Base-by-base conservation (phyloP, 2,888 invertebrate species). In the Stratiomys singularior region DNA sequence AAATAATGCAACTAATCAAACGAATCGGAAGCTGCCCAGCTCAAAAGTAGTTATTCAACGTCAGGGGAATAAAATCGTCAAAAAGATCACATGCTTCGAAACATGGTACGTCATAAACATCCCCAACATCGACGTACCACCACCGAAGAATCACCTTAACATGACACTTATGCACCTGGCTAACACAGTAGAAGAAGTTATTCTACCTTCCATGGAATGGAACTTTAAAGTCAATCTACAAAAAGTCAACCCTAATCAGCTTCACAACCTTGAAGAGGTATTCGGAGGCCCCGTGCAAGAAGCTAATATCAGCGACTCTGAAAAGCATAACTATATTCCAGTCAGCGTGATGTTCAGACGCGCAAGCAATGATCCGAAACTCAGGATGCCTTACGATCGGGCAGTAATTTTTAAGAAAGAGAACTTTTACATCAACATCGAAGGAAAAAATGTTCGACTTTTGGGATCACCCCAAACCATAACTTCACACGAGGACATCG, bases 31-130 rank as follows among this genome's bases (percentile, higher is more conserved):
- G 72, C 69, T 82, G 28, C 84, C 86, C 23, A 82, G 84, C 0
- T 86, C 86, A 81, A 86, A 86, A 78, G 84, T 86, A 21, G 83
- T 84, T 0, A 83, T 85, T 3, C 84, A 84, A 18, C 82, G 85
- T 13, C 86, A 86, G 76, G 86, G 86, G 11, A 86, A 86, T 21
- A 85, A 85, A 71, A 81, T 87, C 1, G 84, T 87, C 1, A 86
- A 86, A 78, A 87, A 87, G 81, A 85, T 87, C 3, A 87, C 87
- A n/a, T 86, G 86, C 81, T 87, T 86, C 74, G 87, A 87, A 78
- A 87, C 86, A 15, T 87, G 87, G 87, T 86, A 87, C 78, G 87
- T 87, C 21, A 86, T 87, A 21, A 84, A 85, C 77, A 81, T 84
- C 60, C 84, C 85, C 67, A 81, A 82, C 30, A 27, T 21, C 23